phyloP scores from a whole-genome alignment of 30 jellyfish, hydroid and myxozoan species.

The Turritopsis rubra region DNA sequence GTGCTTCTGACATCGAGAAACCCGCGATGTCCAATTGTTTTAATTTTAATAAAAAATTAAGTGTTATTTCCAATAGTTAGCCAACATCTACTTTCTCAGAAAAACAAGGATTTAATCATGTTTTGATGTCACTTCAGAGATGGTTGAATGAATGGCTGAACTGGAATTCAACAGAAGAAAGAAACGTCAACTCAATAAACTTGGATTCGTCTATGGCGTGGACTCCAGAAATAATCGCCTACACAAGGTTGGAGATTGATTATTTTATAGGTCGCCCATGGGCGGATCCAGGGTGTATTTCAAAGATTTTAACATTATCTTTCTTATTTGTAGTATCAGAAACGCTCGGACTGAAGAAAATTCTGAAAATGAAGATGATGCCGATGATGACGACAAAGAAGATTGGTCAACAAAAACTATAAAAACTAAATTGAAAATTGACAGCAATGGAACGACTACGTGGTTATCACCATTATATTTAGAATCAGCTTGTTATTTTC shows the following conservation, averaged over 20 bases:
- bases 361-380: neutral
- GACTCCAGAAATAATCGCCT: neutral
- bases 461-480: neutral
- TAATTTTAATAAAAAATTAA: too few species aligned
- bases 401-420: neutral
- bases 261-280: too few species aligned
- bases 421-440: neutral
- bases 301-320: too few species aligned
- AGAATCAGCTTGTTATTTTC: neutral
- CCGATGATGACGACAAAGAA: neutral
- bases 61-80: too few species aligned
- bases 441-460: neutral
- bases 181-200: neutral
- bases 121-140: neutral
- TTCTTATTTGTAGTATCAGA: too few species aligned
- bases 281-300: too few species aligned
- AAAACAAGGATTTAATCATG: neutral
- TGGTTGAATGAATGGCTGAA: neutral
- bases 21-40: too few species aligned
- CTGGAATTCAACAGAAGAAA: neutral
- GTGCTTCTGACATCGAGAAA: too few species aligned
- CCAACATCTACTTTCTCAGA: too few species aligned
- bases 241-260: neutral
- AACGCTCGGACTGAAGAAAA: too few species aligned
- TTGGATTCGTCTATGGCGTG: neutral